A percentile compares a stretch with the other conserved stretches of the same genome.
phyloP scores from a whole-genome alignment of 1,140 invertebrate species.

The Hyles euphorbiae region DNA sequence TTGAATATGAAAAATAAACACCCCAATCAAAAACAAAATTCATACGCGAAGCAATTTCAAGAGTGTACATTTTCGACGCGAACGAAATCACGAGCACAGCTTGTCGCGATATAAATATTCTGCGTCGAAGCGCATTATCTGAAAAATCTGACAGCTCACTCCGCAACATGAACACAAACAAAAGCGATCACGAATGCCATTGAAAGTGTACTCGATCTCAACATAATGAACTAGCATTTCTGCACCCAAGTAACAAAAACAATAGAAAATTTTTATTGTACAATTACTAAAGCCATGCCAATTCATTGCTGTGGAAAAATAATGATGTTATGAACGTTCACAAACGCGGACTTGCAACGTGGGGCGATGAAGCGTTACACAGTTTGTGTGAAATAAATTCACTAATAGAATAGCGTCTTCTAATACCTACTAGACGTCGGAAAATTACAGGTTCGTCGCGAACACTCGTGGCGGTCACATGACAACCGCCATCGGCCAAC shows the following conservation, averaged over 20 bases:
- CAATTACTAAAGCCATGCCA: neutral
- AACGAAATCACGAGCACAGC: too few species aligned
- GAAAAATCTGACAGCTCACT: too few species aligned
- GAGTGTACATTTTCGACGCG: too few species aligned
- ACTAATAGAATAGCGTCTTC: slow-evolving; percentile 15
- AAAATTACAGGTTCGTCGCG: slow-evolving; percentile 34
- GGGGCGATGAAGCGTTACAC: slow-evolving; percentile 12
- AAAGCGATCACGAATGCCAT: slow-evolving; percentile 13
- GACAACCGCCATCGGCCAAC: slow-evolving; percentile 42
- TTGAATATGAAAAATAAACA: too few species aligned
- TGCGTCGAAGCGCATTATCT: too few species aligned
- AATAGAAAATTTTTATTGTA: slow-evolving; percentile 2
- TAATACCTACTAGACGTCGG: slow-evolving; percentile 33
- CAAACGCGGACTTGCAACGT: neutral
- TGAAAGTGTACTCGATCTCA: slow-evolving; percentile 13
- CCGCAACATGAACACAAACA: slow-evolving; percentile 9
- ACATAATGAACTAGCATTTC: slow-evolving; percentile 15
- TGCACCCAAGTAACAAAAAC: slow-evolving; percentile 12
- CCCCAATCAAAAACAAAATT: too few species aligned
- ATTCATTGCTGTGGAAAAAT: slow-evolving; percentile 3
- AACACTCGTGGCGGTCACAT: slow-evolving; percentile 49
- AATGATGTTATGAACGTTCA: slow-evolving; percentile 4
- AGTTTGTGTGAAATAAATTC: slow-evolving; percentile 20
- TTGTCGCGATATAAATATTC: too few species aligned
- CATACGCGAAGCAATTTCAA: too few species aligned